Conservation (phyloP, 2,797 vertebrate species). For the Platyrinchus mystaceus region DNA sequence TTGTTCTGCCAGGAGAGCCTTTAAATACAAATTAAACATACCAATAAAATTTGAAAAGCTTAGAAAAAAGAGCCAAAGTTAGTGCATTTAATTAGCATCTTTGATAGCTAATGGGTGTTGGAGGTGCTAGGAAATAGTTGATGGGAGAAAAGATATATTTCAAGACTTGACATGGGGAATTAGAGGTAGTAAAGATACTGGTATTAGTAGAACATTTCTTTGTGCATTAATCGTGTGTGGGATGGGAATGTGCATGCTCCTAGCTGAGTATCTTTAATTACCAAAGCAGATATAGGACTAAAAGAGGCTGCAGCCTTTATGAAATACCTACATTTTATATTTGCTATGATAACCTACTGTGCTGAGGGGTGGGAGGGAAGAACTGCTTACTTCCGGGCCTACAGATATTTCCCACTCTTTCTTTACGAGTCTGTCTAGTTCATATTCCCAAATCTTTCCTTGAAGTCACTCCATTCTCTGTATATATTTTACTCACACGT, state of each 20-base stretch:
- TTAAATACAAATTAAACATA: neutral
- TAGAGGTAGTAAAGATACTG: neutral
- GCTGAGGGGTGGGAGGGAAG: neutral
- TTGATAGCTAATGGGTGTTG: neutral
- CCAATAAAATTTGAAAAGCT: neutral
- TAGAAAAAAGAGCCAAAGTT: neutral
- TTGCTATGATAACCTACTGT: neutral
- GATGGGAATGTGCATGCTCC: neutral
- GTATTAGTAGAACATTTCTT: neutral
- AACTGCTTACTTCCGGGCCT: neutral
- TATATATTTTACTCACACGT: neutral
- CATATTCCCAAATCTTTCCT: neutral
- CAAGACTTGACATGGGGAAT: neutral
- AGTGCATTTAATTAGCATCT: neutral
- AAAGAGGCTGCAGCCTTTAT: neutral
- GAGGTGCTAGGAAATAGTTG: neutral
- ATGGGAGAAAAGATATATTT: neutral
- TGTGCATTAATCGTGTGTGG: neutral
- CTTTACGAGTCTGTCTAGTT: neutral
- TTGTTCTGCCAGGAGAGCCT: neutral
- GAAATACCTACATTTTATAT: neutral
- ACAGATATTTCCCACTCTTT: neutral
- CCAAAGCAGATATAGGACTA: neutral
- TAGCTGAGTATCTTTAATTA: neutral
- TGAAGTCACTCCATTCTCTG: neutral